Evolutionary conservation across 2,113 vertebrate genomes (phyloP).

Genomic region (Colinus virginianus): DNA sequence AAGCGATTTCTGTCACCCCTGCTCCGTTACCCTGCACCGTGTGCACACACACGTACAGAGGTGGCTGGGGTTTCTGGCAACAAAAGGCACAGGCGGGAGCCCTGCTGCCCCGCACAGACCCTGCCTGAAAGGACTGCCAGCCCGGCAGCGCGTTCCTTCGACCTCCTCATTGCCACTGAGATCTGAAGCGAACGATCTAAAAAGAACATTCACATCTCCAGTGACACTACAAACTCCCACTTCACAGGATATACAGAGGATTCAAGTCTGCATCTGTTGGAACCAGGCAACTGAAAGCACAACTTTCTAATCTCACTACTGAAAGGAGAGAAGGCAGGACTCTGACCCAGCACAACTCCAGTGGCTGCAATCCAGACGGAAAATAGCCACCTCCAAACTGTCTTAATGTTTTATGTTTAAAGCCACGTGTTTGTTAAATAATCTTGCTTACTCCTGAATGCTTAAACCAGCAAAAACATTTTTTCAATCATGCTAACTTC

Average conservation of each 20-base stretch:
- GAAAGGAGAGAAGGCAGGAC: not conserved
- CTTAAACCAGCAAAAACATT: not conserved
- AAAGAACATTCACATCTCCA: accelerated
- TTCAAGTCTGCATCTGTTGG: not conserved
- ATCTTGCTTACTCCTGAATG: accelerated
- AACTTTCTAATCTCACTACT: accelerated
- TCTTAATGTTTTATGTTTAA: not conserved
- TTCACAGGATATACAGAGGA: accelerated
- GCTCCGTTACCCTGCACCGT: accelerated
- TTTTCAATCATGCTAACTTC: accelerated
- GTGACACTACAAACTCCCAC: accelerated
- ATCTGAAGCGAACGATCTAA: accelerated
- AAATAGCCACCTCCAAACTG: not conserved
- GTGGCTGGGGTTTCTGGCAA: accelerated
- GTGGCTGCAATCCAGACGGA: not conserved
- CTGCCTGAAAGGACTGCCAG: accelerated
- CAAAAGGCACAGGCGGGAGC: accelerated
- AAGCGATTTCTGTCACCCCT: not conserved
- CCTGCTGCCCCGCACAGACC: not conserved
- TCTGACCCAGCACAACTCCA: not conserved
- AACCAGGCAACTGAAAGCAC: accelerated
- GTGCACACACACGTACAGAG: not conserved
- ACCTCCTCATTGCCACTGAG: not conserved
- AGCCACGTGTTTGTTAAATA: not conserved
- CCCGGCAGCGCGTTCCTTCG: accelerated